phyloP scores from a whole-genome alignment of 1,140 invertebrate species.

The Nomia melanderi region DNA sequence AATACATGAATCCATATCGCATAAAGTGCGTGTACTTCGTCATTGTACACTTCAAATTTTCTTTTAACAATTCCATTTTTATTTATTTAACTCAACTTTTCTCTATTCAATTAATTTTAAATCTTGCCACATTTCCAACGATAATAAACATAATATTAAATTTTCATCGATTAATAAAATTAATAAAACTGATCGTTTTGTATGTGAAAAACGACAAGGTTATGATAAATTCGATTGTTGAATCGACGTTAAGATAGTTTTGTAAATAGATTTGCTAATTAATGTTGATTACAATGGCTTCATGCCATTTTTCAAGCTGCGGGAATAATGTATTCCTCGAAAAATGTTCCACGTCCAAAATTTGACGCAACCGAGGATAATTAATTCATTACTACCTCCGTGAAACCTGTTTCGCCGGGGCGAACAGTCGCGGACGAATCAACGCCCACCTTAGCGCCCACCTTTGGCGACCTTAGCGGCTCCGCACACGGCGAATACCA shows the following conservation, averaged over 20 bases:
- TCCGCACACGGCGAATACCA: background rate
- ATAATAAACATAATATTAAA: too few relatives aligned
- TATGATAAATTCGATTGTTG: background rate
- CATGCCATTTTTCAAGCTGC: background rate
- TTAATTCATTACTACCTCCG: conserved; percentile 15
- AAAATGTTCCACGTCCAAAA: background rate
- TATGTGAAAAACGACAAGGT: background rate
- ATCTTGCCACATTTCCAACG: too few relatives aligned
- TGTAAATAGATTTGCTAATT: background rate
- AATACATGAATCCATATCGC: too few relatives aligned
- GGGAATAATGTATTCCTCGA: too few relatives aligned
- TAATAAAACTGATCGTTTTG: too few relatives aligned
- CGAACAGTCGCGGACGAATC: conserved; percentile 3
- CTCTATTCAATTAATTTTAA: too few relatives aligned
- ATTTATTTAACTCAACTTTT: too few relatives aligned
- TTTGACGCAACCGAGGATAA: conserved; percentile 14
- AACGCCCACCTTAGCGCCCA: conserved; percentile 7
- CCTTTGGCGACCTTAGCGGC: background rate
- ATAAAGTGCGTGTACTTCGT: too few relatives aligned
- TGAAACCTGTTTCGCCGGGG: conserved; percentile 18
- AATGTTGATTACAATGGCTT: background rate
- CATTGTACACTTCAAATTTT: too few relatives aligned
- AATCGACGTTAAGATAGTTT: background rate
- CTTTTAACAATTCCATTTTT: too few relatives aligned
- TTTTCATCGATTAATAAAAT: too few relatives aligned